Evolutionary conservation across 2,888 invertebrate species (phyloP).

Genomic region (Eudemis profundana): DNA sequence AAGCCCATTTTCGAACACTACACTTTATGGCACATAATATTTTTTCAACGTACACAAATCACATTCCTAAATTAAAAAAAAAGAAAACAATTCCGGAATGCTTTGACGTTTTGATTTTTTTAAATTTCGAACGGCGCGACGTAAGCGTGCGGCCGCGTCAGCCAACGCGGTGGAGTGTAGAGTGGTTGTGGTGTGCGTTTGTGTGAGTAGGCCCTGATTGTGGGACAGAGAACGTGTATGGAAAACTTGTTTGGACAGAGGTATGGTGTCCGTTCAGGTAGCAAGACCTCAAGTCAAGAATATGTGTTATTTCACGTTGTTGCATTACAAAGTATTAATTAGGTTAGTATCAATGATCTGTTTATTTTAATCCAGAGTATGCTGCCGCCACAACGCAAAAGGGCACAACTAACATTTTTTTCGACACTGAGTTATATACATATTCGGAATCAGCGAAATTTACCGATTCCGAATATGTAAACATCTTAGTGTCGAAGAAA

Average conservation of each 20-base stretch:
- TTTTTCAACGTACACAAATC: slow-evolving; percentile 63
- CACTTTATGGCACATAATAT: slow-evolving; percentile 76
- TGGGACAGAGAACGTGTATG: slow-evolving; percentile 74
- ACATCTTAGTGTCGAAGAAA: no score
- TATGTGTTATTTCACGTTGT: neutral
- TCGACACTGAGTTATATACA: no score
- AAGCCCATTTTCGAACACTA: slow-evolving; percentile 71
- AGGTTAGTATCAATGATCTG: no score
- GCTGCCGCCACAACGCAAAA: no score
- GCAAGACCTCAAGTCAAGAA: slow-evolving; percentile 45
- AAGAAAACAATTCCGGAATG: slow-evolving; percentile 62
- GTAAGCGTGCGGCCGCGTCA: slow-evolving; percentile 70
- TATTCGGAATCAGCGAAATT: no score
- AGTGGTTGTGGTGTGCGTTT: slow-evolving; percentile 44
- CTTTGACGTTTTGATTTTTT: slow-evolving; percentile 58
- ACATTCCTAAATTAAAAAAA: slow-evolving; percentile 70
- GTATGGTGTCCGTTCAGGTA: slow-evolving; percentile 50
- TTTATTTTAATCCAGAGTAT: no score
- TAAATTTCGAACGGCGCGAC: slow-evolving; percentile 50
- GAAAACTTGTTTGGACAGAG: slow-evolving; percentile 76
- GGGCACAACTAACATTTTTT: no score
- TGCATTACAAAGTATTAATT: no score
- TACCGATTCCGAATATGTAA: no score
- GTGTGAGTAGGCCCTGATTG: slow-evolving; percentile 69
- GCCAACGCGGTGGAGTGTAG: slow-evolving; percentile 77